These are phyloP conservation scores for Seira ritae DNA, from an alignment of 2,888 invertebrate genomes.

Conservation along the genomic window DNA sequence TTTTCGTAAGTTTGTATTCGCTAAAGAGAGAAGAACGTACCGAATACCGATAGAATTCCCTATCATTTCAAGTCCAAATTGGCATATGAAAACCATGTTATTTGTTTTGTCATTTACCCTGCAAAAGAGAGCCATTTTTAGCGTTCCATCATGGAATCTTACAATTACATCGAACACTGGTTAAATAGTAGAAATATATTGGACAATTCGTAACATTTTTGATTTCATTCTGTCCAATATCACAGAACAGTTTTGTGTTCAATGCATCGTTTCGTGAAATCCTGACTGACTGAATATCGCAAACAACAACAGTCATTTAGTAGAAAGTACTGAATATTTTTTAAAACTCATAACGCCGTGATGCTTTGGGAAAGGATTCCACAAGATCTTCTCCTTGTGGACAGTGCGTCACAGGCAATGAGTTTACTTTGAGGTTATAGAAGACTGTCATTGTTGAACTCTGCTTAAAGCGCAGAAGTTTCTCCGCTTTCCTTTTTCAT, in stretches of 20 bases:
- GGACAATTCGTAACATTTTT: conserved; percentile 30
- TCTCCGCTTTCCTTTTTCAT: neutral
- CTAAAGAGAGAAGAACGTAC: conserved; percentile 61
- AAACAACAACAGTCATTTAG: conserved; percentile 49
- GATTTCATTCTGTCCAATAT: conserved; percentile 30
- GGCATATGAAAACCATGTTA: conserved; percentile 69
- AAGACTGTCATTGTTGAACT: conserved; percentile 4
- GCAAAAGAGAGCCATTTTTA: conserved; percentile 69
- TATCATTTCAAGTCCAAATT: conserved; percentile 53
- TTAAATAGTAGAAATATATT: too few species aligned
- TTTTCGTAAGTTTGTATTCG: conserved; percentile 35
- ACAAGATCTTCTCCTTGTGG: conserved; percentile 23
- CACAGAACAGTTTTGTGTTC: conserved; percentile 39
- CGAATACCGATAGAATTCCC: conserved; percentile 52
- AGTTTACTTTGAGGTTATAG: neutral
- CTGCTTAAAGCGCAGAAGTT: neutral
- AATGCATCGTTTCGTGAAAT: conserved; percentile 48
- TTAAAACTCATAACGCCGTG: conserved; percentile 29
- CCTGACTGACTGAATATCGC: conserved; percentile 44
- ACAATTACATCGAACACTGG: conserved; percentile 60
- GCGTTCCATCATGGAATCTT: conserved; percentile 54
- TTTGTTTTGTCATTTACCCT: conserved; percentile 56
- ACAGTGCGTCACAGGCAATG: neutral
- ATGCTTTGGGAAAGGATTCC: neutral
- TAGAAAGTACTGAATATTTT: conserved; percentile 10